Percentiles rank a stretch among this genome's conserved stretches.
Conservation (phyloP, 1,140 invertebrate genomes). For the Galendromus occidentalis region DNA sequence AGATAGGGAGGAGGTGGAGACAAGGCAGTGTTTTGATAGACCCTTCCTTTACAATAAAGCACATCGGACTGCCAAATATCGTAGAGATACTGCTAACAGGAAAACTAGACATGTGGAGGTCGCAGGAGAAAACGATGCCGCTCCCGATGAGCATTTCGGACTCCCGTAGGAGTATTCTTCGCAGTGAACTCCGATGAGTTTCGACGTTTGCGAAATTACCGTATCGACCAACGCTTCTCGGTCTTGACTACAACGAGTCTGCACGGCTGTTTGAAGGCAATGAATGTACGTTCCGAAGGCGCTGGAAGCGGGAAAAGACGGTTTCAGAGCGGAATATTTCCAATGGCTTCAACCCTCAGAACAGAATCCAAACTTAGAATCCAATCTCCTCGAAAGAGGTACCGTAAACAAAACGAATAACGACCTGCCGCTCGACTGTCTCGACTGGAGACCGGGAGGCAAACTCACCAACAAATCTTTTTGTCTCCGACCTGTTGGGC, state of each 20-base stretch:
- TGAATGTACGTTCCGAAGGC: not conserved
- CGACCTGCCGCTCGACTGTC: no score
- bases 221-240: not conserved
- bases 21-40: no score
- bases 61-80: no score
- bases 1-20: no score
- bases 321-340: no score
- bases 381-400: no score
- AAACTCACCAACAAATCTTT: not conserved
- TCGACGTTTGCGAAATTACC: not conserved
- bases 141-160: conserved; percentile 8
- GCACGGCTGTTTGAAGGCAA: conserved; percentile 3
- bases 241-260: conserved; percentile 7
- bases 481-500: not conserved
- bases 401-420: no score
- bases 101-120: not conserved
- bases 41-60: no score
- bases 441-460: no score
- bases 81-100: not conserved
- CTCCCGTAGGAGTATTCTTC: conserved; percentile 4
- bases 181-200: not conserved
- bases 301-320: not conserved
- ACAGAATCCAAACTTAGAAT: no score
- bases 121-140: not conserved
- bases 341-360: no score